Evolutionary conservation across 2,797 vertebrate genomes (phyloP), one percentile per base, ranked within the genome.

Genomic region (Decapterus maruadsi): DNA sequence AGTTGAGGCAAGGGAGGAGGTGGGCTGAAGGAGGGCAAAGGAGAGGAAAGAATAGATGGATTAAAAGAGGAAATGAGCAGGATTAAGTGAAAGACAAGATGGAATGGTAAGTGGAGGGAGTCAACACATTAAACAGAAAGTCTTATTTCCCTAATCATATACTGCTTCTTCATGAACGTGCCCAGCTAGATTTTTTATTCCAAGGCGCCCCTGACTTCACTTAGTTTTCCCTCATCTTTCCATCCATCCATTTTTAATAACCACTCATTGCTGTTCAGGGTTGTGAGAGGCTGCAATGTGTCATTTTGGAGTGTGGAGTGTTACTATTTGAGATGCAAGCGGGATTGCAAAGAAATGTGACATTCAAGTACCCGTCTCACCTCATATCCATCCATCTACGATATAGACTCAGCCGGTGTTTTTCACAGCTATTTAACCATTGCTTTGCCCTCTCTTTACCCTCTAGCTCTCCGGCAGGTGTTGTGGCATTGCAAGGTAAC

Each of bases 391-490:
- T 72, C 73, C 59, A 59, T 74, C 70, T 55, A n/a, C 26, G 20
- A n/a, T 26, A 46, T 53, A 48, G 68, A 66, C 61, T 62, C 58
- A 60, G 50, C 20, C 42, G 40, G 42, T 58, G 62, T 79, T 83
- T 87, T 82, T 77, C 43, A 75, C 58, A 54, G 73, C 66, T 86
- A 79, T 89, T 89, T 83, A 87, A 88, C 81, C 51, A 31, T 63
- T 60, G 77, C 53, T 77, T 78, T 80, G 80, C 78, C 80, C 85
- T 89, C 81, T n/a, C 81, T 83, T 90, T 90, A 85, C 82, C 86
- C 74, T 89, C 70, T 36, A 74, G 85, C 74, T 82, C 40, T 77
- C 68, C 78, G 78, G 78, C 87, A 88, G 89, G 82, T 89, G 85
- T 79, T 70, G 64, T 66, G 75, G 79, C 75, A 55, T 83, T 75